These are phyloP conservation scores for Cremastinae sp. DNA, from an alignment of 2,888 invertebrate species.

Conservation along the genomic window DNA sequence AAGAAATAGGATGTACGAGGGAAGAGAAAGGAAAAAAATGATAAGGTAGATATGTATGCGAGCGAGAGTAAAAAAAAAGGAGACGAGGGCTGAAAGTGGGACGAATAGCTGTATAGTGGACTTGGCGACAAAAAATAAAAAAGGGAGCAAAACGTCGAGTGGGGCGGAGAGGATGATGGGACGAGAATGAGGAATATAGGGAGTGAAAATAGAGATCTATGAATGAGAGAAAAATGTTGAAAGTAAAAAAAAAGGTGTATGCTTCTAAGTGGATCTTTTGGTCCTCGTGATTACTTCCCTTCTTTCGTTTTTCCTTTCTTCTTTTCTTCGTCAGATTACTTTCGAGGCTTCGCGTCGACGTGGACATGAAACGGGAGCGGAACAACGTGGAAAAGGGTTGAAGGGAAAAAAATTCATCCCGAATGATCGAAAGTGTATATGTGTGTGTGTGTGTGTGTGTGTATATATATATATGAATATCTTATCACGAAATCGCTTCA, in stretches of 20 bases:
- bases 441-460: no score
- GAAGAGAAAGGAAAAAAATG: background rate
- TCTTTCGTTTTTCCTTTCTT: background rate
- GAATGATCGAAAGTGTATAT: conserved; percentile 16
- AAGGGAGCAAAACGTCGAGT: background rate
- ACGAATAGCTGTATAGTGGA: conserved; percentile 3
- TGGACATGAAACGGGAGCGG: no score
- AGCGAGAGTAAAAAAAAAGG: no score
- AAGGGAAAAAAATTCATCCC: conserved; percentile 11
- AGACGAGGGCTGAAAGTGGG: background rate
- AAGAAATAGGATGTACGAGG: conserved; percentile 13
- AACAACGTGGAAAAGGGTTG: background rate
- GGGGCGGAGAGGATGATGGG: background rate
- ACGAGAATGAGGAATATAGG: background rate
- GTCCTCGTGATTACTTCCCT: conserved; percentile 37
- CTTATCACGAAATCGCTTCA: conserved; percentile 13
- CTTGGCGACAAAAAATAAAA: background rate
- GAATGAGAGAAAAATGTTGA: conserved; percentile 15
- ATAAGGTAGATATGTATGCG: no score
- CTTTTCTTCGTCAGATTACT: no score
- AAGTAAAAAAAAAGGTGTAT: conserved; percentile 11
- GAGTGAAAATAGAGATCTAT: conserved; percentile 1
- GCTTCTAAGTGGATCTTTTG: conserved; percentile 24
- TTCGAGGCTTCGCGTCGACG: no score
- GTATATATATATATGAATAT: no score